Evolutionary conservation across 1,140 invertebrate species (phyloP).

Genomic region (Rhyzopertha dominica): DNA sequence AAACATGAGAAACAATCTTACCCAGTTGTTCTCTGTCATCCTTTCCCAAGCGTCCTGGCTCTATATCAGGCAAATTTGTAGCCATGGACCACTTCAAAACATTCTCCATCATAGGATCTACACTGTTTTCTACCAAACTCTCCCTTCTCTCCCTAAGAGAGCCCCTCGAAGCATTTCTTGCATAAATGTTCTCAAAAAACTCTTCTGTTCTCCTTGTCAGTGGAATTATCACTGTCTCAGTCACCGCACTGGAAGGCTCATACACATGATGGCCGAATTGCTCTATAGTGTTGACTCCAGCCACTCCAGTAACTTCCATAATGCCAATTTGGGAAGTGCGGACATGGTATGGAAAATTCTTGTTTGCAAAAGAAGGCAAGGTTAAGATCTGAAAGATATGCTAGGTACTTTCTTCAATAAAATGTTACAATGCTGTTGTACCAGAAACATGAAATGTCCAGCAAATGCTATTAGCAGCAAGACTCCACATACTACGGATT

Average conservation of each 20-base stretch:
- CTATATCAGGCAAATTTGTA: constrained; percentile 31
- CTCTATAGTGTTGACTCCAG: constrained; percentile 53
- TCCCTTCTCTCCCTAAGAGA: constrained; percentile 13
- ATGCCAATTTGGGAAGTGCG: constrained; percentile 72
- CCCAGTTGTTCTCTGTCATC: too few relatives aligned
- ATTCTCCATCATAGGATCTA: constrained; percentile 34
- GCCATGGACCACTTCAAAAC: constrained; percentile 41
- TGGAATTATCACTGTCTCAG: constrained; percentile 54
- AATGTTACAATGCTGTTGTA: constrained; percentile 34
- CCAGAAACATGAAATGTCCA: constrained; percentile 78
- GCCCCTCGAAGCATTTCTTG: constrained; percentile 7
- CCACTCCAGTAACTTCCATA: constrained; percentile 52
- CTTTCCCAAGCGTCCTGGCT: too few relatives aligned
- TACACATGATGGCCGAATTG: constrained; percentile 60
- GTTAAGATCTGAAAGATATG: constrained; percentile 63
- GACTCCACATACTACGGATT: constrained; percentile 79
- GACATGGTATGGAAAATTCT: constrained; percentile 84
- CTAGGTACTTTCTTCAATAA: neutral
- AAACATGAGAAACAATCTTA: neutral
- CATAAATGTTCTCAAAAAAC: constrained; percentile 33
- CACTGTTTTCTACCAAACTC: constrained; percentile 11
- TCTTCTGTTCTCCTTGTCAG: constrained; percentile 49
- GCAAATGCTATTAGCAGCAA: constrained; percentile 68
- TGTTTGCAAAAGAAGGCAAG: constrained; percentile 72
- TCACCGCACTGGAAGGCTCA: constrained; percentile 46